phyloP scores from a whole-genome alignment of 2,113 vertebrate species.

The Heterotilapia buettikoferi region DNA sequence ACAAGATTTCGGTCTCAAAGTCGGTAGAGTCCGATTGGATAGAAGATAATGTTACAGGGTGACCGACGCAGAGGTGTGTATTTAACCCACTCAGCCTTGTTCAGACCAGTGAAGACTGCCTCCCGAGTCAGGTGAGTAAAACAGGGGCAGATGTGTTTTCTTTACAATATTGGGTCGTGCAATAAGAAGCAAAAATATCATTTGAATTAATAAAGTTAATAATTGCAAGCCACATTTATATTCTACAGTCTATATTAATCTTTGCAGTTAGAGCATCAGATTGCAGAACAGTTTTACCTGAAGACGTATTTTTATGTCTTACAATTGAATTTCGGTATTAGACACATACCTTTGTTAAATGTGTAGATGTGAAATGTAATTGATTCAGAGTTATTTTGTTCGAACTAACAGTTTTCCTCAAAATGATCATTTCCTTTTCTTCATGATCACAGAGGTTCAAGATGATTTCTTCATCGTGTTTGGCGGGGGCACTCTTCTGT shows the following conservation, averaged over 20 bases:
- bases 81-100: slow-evolving; percentile 42
- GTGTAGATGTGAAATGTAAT: not conserved
- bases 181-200: not conserved
- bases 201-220: not conserved
- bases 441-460: slow-evolving; percentile 30
- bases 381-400: not conserved
- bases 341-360: not conserved
- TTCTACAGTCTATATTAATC: not conserved
- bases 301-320: not conserved
- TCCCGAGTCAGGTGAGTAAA: slow-evolving; percentile 53
- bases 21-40: slow-evolving; percentile 39
- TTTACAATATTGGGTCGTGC: not conserved
- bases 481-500: slow-evolving; percentile 46
- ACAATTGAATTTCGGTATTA: not conserved
- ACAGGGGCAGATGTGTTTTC: not conserved
- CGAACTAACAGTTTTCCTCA: not conserved
- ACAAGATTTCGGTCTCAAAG: not conserved
- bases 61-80: slow-evolving; percentile 21
- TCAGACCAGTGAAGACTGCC: slow-evolving; percentile 9
- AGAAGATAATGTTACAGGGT: not conserved
- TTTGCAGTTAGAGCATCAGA: not conserved
- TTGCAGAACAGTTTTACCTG: not conserved
- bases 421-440: not conserved
- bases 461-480: slow-evolving; percentile 54
- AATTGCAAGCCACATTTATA: not conserved